Base-by-base conservation (phyloP, 2,888 invertebrate genomes). In the Brachyopa scutellaris region DNA sequence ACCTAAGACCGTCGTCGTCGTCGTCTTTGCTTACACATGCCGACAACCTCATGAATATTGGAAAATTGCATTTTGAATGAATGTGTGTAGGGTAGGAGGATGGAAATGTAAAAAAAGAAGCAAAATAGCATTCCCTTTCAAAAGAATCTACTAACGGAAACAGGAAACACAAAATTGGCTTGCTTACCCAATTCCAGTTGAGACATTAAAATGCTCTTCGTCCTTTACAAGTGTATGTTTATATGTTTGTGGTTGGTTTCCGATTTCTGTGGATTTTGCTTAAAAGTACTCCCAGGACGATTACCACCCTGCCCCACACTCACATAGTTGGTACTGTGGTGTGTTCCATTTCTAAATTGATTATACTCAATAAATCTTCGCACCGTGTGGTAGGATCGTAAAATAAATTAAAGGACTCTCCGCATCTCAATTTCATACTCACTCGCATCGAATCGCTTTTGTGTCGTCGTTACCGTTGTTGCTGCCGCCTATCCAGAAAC, bases 111-210 rank as follows among this genome's bases (percentile, higher is more conserved):
- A 21, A 57, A 53, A 45, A 40, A 26, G 26, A 26, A 26, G 26
- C n/a, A 45, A 72, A 57, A 49, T 13, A 11, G 13, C 53, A 21
- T 15, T 21, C 15, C 7, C 29, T 72, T 72, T 62, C 26, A 55
- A 57, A 74, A 31, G 69, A 31, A 61, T 36, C 61, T 62, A 72
- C 51, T n/a, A 70, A 72, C 64, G 72, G 82, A 72, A 82, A 66
- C 70, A 31, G 82, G 77, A 82, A 82, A 77, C 77, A 66, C 70
- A 55, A 72, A 82, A 82, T 77, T 82, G 70, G 77, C 77, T 82
- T 64, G 57, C 70, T 80, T 69, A 19, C 62, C 40, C 45, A 69
- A 62, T 62, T 78, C 59, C n/a, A 57, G 42, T 36, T 73, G 45
- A 66, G 57, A 79, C 59, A 59, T 73, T 61, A 70, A 53, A 57